phyloP scores from a whole-genome alignment of 37 sponge, comb jelly and placozoan species.

The Haliclona indistincta region DNA sequence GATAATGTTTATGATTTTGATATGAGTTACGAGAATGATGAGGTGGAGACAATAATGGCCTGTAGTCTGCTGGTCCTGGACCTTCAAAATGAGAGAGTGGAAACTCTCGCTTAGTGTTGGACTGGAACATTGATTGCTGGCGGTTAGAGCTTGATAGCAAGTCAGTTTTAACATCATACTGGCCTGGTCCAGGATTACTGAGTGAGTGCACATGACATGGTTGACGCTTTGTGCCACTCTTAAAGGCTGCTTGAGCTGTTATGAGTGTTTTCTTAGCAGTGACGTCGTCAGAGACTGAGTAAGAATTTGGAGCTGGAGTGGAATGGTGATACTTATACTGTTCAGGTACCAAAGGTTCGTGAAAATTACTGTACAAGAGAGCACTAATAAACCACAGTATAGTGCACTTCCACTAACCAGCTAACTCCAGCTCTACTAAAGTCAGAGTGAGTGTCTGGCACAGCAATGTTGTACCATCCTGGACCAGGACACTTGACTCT shows the following conservation, averaged over 20 bases:
- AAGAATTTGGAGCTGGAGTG: conserved; percentile 66
- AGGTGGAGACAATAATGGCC: background rate
- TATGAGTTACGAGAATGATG: background rate
- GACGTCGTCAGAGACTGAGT: conserved; percentile 15
- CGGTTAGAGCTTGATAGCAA: conserved; percentile 23
- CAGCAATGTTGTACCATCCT: conserved; percentile 29
- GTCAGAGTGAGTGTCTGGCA: background rate
- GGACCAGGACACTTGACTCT: conserved; percentile 28
- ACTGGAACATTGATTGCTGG: conserved; percentile 65
- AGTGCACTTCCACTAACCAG: conserved; percentile 21
- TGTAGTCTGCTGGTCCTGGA: conserved; percentile 85
- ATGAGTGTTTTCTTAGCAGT: conserved; percentile 13
- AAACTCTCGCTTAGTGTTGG: conserved; percentile 49
- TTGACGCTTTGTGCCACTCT: conserved; percentile 41
- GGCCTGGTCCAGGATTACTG: conserved; percentile 63
- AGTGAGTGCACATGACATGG: background rate
- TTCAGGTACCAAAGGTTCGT: conserved; percentile 36
- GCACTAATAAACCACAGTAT: background rate
- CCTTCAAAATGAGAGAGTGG: conserved; percentile 24
- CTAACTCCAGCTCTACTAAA: conserved; percentile 28
- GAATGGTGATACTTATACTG: background rate
- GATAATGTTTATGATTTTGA: conserved; percentile 58
- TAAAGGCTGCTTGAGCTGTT: conserved; percentile 59
- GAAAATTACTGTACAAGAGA: conserved; percentile 43
- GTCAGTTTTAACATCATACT: conserved; percentile 70